Conservation (phyloP, 1,140 invertebrate species). For the Hypsibius dujardini region DNA sequence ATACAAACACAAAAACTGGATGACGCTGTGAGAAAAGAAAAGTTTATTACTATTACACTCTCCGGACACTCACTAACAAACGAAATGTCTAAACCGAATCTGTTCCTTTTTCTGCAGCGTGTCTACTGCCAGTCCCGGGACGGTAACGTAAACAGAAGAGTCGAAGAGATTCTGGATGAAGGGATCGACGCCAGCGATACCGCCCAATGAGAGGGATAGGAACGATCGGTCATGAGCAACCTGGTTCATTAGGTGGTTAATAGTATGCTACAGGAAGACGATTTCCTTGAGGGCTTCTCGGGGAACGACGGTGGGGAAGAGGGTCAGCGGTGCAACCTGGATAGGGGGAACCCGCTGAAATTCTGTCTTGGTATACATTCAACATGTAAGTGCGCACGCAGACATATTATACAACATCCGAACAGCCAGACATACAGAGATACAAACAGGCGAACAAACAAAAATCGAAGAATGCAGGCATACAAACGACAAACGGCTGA, state of each 20-base stretch:
- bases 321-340: neutral
- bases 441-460: too few species aligned
- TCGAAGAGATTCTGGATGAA: neutral
- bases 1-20: too few species aligned
- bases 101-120: neutral
- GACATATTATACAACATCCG: too few species aligned
- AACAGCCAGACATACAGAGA: too few species aligned
- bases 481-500: too few species aligned
- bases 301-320: neutral
- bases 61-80: neutral
- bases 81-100: neutral
- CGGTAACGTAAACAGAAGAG: neutral
- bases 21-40: too few species aligned
- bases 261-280: neutral
- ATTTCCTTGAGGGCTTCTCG: neutral
- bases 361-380: too few species aligned
- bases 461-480: too few species aligned
- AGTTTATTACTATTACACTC: too few species aligned
- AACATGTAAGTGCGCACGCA: too few species aligned
- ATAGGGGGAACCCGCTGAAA: too few species aligned
- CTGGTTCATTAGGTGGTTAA: neutral
- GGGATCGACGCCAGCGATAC: neutral
- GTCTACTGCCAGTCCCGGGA: constrained; percentile 4
- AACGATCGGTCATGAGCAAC: neutral
- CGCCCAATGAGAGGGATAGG: neutral